Evolutionary conservation across 2,797 vertebrate genomes (phyloP), one percentile per base, ranked within the genome.

Genomic region (Lepilemur ruficaudatus): DNA sequence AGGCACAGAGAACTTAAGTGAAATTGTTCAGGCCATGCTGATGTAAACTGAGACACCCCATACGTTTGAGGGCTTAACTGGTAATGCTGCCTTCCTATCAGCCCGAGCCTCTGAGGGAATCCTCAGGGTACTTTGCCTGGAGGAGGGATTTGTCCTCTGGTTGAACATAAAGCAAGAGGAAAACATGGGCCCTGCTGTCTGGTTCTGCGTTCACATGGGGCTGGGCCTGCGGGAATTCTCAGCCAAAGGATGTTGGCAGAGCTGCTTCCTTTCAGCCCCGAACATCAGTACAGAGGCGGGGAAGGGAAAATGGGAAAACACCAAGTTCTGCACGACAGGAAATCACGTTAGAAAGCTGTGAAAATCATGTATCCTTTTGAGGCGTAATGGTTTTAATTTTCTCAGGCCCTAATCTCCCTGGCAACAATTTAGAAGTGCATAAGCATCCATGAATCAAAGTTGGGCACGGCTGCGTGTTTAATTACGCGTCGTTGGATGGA

Each of bases 321-420:
- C 86, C 95, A 95, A 98, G 97, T 97, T 98, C 97, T 78, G 92
- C 97, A 0, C 98, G 97, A 98, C 98, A 98, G 98, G 98, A 98
- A 98, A 94, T 97, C 97, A 97, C 76, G 92, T 97, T 98, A 95
- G 96, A 98, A 98, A 98, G 97, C 98, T 98, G 98, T 98, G 98
- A 98, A 98, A 98, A 98, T 97, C 96, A 93, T 98, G 98, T 98
- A 97, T 98, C 96, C 98, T 98, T 98, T 98, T 98, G 97, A 98
- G 98, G 97, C 75, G 0, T 97, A 97, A 98, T 97, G 97, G 93
- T 98, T 98, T 98, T 98, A 97, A 98, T 98, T 98, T 98, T 98
- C 98, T 98, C 96, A 95, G 98, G 97, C 98, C 98, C 98, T 97
- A 98, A 98, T 98, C 98, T 98, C 98, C 98, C 97, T 98, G 98